Evolutionary conservation across 1,140 invertebrate genomes (phyloP).

Genomic region (Sitobion miscanthi): DNA sequence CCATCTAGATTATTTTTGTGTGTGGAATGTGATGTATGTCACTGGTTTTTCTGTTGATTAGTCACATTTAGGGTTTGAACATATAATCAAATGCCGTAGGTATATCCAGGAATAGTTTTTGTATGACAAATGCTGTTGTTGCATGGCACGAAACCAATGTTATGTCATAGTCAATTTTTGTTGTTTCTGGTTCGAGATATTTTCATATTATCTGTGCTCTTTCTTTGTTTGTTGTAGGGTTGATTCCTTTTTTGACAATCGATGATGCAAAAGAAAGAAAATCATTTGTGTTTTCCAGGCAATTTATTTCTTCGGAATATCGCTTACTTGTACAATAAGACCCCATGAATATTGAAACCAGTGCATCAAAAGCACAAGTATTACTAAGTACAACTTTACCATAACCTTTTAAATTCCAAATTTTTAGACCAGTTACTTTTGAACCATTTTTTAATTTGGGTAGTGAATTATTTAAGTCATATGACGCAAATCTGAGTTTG

Average conservation of each 20-base stretch:
- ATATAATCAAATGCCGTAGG: neutral
- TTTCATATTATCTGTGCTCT: neutral
- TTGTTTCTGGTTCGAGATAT: neutral
- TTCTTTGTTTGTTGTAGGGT: neutral
- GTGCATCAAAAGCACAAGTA: no score
- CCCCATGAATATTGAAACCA: no score
- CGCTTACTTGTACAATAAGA: neutral
- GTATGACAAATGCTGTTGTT: neutral
- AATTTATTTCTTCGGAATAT: neutral
- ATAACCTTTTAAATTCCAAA: no score
- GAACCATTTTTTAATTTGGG: no score
- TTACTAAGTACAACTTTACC: no score
- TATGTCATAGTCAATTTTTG: neutral
- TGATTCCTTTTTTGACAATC: neutral
- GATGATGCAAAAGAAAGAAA: neutral
- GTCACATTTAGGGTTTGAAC: neutral
- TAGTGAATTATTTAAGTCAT: no score
- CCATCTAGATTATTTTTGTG: neutral
- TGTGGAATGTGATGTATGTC: neutral
- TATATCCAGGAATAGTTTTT: neutral
- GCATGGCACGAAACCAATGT: neutral
- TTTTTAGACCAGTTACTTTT: no score
- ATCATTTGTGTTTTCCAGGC: neutral
- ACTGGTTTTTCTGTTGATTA: neutral
- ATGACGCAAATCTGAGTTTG: no score